These are phyloP conservation scores for Cancer borealis DNA, from an alignment of 2,888 invertebrate species.

Conservation along the genomic window DNA sequence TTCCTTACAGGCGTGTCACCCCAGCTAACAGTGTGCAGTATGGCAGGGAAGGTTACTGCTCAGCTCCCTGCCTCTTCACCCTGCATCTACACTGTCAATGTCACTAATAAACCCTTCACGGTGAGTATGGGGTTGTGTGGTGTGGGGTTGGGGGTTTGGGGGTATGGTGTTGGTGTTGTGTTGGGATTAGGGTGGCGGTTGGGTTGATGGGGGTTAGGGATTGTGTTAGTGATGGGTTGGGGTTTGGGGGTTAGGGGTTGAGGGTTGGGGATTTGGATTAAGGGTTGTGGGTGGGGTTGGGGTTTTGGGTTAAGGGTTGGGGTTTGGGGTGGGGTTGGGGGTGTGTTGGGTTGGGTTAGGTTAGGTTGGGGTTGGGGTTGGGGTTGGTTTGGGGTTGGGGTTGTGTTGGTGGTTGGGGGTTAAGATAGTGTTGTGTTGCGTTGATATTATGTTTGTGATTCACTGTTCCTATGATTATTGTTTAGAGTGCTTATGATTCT, in stretches of 20 bases:
- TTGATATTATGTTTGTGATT: not conserved
- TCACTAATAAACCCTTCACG: slow-evolving; percentile 71
- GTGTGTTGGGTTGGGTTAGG: too few relatives aligned
- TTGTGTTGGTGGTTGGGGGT: too few relatives aligned
- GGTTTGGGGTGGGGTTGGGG: not conserved
- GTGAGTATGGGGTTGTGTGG: slow-evolving; percentile 54
- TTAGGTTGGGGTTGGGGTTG: not conserved
- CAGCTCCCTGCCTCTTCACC: slow-evolving; percentile 72
- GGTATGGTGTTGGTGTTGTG: not conserved
- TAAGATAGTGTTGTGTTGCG: not conserved
- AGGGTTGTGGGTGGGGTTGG: not conserved
- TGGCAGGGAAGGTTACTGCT: slow-evolving; percentile 74
- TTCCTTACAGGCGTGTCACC: slow-evolving; percentile 65
- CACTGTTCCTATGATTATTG: not conserved
- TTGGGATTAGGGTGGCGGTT: too few relatives aligned
- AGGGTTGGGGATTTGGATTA: too few relatives aligned
- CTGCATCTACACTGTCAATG: slow-evolving; percentile 73
- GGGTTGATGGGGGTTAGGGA: too few relatives aligned
- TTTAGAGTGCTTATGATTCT: not conserved
- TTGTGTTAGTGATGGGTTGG: not conserved
- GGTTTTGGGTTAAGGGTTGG: not conserved
- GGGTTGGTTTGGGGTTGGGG: not conserved
- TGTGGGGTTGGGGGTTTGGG: not conserved
- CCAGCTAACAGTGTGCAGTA: slow-evolving; percentile 71
- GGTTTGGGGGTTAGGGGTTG: too few relatives aligned